Evolutionary conservation across 2,113 vertebrate genomes (phyloP).

Genomic region (Paramisgurnus dabryanus): DNA sequence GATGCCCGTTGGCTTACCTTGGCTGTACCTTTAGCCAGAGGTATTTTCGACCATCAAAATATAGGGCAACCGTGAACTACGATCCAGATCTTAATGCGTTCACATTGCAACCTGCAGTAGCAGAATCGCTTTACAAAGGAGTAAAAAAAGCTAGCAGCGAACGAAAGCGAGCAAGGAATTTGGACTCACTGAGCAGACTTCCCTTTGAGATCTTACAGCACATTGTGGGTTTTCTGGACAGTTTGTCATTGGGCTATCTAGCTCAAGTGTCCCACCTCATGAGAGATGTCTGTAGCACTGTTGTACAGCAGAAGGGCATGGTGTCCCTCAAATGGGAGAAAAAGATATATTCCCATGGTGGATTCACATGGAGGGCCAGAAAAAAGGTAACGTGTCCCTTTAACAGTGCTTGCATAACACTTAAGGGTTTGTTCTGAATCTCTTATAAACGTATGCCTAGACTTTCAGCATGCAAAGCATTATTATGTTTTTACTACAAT

Average conservation of each 20-base stretch:
- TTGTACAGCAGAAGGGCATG: constrained; percentile 91
- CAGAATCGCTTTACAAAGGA: constrained; percentile 51
- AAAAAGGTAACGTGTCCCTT: constrained; percentile 70
- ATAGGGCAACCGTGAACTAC: constrained; percentile 80
- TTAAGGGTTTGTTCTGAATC: no score
- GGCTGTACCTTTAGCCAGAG: constrained; percentile 89
- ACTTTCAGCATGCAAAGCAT: no score
- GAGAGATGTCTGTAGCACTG: constrained; percentile 87
- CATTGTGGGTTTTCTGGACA: constrained; percentile 89
- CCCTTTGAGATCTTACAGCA: constrained; percentile 90
- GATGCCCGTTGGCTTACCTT: constrained; percentile 91
- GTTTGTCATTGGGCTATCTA: constrained; percentile 87
- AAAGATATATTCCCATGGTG: constrained; percentile 79
- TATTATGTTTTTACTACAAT: no score
- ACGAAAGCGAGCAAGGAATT: constrained; percentile 57
- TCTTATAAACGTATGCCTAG: no score
- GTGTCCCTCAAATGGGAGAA: constrained; percentile 89
- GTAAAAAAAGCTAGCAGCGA: constrained; percentile 23
- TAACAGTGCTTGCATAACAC: no score
- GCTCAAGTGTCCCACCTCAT: constrained; percentile 88
- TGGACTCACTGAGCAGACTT: constrained; percentile 79
- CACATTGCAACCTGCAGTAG: constrained; percentile 78
- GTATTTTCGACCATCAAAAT: constrained; percentile 80
- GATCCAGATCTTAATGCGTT: constrained; percentile 84
- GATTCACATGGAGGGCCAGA: constrained; percentile 82